These are phyloP conservation scores for Coboldia fuscipes DNA, from an alignment of 1,140 invertebrate species.

Conservation along the genomic window DNA sequence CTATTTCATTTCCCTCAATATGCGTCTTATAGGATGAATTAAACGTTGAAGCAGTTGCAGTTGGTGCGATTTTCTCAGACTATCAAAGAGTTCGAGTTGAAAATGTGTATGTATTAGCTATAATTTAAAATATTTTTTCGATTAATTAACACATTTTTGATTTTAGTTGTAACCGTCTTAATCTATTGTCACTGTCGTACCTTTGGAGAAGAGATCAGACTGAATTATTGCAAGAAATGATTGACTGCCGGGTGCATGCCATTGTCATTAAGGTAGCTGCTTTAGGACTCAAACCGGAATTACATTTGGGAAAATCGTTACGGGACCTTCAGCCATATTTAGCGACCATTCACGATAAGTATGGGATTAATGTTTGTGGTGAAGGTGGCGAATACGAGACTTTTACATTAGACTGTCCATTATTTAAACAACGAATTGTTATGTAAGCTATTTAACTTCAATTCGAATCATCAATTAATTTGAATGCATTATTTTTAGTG, in stretches of 20 bases:
- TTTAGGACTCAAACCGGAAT: slow-evolving; percentile 62
- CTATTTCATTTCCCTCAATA: no score
- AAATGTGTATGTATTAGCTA: slow-evolving; percentile 64
- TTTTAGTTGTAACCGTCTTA: slow-evolving; percentile 69
- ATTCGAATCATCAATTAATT: slow-evolving; percentile 4
- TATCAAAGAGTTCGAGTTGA: slow-evolving; percentile 95
- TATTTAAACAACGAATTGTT: slow-evolving; percentile 77
- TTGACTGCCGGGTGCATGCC: slow-evolving; percentile 74
- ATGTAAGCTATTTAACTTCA: slow-evolving; percentile 43
- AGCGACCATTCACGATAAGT: slow-evolving; percentile 75
- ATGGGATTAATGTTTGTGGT: slow-evolving; percentile 92
- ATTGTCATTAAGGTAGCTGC: slow-evolving; percentile 94
- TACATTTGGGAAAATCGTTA: slow-evolving; percentile 76
- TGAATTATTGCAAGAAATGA: slow-evolving; percentile 93
- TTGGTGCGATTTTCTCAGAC: slow-evolving; percentile 92
- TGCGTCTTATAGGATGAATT: slow-evolving; percentile 53
- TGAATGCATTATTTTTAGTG: slow-evolving; percentile 31
- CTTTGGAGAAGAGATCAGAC: slow-evolving; percentile 87
- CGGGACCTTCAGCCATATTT: slow-evolving; percentile 69
- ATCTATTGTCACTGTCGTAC: slow-evolving; percentile 73
- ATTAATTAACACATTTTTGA: not conserved
- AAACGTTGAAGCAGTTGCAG: slow-evolving; percentile 76
- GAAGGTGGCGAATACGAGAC: slow-evolving; percentile 99
- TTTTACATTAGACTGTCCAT: slow-evolving; percentile 88
- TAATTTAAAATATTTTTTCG: not conserved